Evolutionary conservation across 2,113 vertebrate genomes (phyloP).

Genomic region (Thermophis baileyi): DNA sequence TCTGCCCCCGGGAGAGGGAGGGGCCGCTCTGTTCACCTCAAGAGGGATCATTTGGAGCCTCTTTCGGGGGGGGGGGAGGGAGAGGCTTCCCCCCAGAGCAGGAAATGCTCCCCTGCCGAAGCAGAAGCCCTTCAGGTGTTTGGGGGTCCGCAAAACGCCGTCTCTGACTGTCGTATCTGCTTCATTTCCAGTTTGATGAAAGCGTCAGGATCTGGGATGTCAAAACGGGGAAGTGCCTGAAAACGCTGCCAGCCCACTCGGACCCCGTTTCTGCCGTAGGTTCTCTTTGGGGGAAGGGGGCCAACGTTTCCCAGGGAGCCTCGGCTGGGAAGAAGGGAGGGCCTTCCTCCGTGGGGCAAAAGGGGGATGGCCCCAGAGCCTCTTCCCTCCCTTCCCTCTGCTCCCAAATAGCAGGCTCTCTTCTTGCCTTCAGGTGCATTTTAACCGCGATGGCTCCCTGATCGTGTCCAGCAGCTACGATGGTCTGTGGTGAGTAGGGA

Average conservation of each 20-base stretch:
- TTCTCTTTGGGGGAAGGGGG: slow-evolving; percentile 15
- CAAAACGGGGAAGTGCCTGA: slow-evolving; percentile 97
- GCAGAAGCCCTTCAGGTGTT: neutral
- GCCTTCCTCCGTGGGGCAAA: neutral
- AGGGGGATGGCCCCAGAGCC: neutral
- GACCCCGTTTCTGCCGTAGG: slow-evolving; percentile 96
- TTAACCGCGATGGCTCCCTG: slow-evolving; percentile 96
- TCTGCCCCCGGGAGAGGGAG: too few species aligned
- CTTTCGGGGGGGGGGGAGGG: neutral
- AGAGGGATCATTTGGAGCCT: neutral
- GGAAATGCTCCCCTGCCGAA: neutral
- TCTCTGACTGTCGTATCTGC: slow-evolving; percentile 19
- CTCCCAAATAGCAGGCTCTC: too few species aligned
- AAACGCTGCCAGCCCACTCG: slow-evolving; percentile 95
- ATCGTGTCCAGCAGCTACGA: slow-evolving; percentile 99
- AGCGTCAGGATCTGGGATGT: slow-evolving; percentile 99
- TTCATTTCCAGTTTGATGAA: slow-evolving; percentile 84
- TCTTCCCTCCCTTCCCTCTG: neutral
- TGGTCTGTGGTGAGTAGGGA: slow-evolving; percentile 88
- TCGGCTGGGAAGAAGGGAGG: too few species aligned
- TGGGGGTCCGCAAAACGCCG: neutral
- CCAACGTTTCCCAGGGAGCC: too few species aligned
- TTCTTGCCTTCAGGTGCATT: slow-evolving; percentile 82
- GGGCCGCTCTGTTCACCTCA: too few species aligned
- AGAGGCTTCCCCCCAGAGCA: neutral